These are phyloP conservation scores for Serranus cabrilla DNA, from an alignment of 2,797 vertebrate species.

Conservation along the genomic window DNA sequence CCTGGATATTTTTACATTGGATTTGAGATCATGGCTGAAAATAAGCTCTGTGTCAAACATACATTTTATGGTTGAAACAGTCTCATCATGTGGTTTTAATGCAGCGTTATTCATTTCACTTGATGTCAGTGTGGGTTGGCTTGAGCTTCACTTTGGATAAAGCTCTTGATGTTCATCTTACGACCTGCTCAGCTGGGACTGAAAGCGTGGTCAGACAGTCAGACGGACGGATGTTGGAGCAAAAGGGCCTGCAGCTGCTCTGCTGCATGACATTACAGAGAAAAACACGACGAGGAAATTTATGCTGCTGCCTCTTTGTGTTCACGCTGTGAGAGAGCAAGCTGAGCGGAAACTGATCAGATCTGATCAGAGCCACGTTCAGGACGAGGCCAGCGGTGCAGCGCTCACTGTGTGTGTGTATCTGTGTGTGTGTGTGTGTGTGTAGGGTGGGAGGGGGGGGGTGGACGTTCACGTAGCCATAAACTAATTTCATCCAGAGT, in stretches of 20 bases:
- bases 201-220: slow-evolving; percentile 28
- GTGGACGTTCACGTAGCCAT: slow-evolving; percentile 68
- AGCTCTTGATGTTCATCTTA: slow-evolving; percentile 37
- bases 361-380: slow-evolving; percentile 74
- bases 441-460: not conserved
- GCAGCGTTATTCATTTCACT: not conserved
- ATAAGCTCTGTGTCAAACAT: too few species aligned
- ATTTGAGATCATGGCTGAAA: too few species aligned
- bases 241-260: slow-evolving; percentile 57
- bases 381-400: slow-evolving; percentile 71
- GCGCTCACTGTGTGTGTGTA: slow-evolving; percentile 23
- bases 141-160: slow-evolving; percentile 21
- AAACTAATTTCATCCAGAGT: slow-evolving; percentile 73
- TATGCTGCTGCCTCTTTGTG: slow-evolving; percentile 72
- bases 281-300: slow-evolving; percentile 54
- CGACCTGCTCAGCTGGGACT: slow-evolving; percentile 50
- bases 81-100: not conserved
- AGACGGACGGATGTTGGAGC: slow-evolving; percentile 19
- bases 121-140: slow-evolving; percentile 7
- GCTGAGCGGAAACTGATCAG: slow-evolving; percentile 77
- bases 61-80: too few species aligned
- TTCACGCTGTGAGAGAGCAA: slow-evolving; percentile 66
- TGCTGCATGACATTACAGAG: slow-evolving; percentile 62
- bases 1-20: too few species aligned
- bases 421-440: not conserved